Evolutionary conservation across 2,113 vertebrate genomes (phyloP).

Genomic region (Percopsis transmontana): DNA sequence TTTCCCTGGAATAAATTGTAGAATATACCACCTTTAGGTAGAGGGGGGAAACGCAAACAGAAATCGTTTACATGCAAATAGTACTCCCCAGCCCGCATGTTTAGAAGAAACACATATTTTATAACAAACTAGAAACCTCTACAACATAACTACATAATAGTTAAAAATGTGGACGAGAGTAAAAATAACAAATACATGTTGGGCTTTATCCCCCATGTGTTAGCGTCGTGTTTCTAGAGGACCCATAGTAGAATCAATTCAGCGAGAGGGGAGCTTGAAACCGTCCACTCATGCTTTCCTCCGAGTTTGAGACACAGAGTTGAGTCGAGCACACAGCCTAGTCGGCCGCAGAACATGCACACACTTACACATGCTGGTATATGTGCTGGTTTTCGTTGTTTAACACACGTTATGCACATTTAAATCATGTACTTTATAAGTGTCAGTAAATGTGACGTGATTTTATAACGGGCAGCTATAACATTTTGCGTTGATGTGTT

Average conservation of each 20-base stretch:
- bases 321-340: slow-evolving; percentile 63
- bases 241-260: slow-evolving; percentile 88
- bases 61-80: neutral
- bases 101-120: fast-evolving
- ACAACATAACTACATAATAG: fast-evolving
- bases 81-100: fast-evolving
- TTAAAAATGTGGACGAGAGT: fast-evolving
- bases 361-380: slow-evolving; percentile 43
- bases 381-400: neutral
- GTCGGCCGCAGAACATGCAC: slow-evolving; percentile 66
- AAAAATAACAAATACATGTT: fast-evolving
- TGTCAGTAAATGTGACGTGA: neutral
- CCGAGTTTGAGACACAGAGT: slow-evolving; percentile 78
- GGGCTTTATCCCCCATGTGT: slow-evolving; percentile 50
- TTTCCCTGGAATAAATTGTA: slow-evolving; percentile 91
- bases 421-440: neutral
- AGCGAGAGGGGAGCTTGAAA: slow-evolving; percentile 87
- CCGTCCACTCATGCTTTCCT: slow-evolving; percentile 76
- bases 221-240: slow-evolving; percentile 68
- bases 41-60: slow-evolving; percentile 43
- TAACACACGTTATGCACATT: neutral
- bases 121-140: fast-evolving
- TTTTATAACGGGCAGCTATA: slow-evolving; percentile 15
- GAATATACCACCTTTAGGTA: slow-evolving; percentile 76
- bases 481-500: neutral